phyloP scores from a whole-genome alignment of 2,888 invertebrate genomes.

The Cephus runcator region DNA sequence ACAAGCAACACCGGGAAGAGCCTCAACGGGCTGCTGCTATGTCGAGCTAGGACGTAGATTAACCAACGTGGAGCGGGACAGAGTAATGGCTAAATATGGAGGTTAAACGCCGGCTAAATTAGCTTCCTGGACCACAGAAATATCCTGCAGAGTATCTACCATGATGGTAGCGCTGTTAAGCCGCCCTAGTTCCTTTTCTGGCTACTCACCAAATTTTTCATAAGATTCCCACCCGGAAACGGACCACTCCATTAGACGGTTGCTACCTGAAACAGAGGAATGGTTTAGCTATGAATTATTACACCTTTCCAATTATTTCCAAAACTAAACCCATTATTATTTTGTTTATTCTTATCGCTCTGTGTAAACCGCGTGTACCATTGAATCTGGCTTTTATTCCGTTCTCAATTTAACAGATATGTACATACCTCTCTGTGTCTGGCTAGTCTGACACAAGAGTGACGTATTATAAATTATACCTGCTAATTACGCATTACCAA shows the following conservation, averaged over 20 bases:
- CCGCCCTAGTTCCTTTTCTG: background rate
- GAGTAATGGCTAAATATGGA: background rate
- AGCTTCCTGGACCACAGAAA: background rate
- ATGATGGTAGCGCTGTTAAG: background rate
- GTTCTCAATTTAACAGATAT: background rate
- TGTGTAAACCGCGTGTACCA: background rate
- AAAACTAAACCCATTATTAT: background rate
- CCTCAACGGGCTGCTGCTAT: slow-evolving; percentile 27
- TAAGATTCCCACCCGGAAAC: slow-evolving; percentile 29
- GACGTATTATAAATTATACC: slow-evolving; percentile 28
- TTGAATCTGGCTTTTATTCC: slow-evolving; percentile 24
- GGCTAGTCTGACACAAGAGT: background rate
- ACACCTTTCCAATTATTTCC: background rate
- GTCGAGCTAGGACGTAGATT: slow-evolving; percentile 24
- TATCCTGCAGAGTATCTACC: background rate
- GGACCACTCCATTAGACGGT: slow-evolving; percentile 33
- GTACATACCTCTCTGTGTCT: background rate
- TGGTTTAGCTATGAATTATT: background rate
- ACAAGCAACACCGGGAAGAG: slow-evolving; percentile 21
- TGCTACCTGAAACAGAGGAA: slow-evolving; percentile 32
- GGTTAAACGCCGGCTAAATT: background rate
- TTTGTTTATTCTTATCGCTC: background rate
- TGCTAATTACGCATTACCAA: slow-evolving; percentile 33
- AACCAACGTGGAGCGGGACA: background rate
- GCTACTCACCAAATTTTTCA: slow-evolving; percentile 40